Evolutionary conservation across 2,888 invertebrate species (phyloP), one percentile per base, ranked within the genome.

Genomic region (Caenorhabditis imperialis): DNA sequence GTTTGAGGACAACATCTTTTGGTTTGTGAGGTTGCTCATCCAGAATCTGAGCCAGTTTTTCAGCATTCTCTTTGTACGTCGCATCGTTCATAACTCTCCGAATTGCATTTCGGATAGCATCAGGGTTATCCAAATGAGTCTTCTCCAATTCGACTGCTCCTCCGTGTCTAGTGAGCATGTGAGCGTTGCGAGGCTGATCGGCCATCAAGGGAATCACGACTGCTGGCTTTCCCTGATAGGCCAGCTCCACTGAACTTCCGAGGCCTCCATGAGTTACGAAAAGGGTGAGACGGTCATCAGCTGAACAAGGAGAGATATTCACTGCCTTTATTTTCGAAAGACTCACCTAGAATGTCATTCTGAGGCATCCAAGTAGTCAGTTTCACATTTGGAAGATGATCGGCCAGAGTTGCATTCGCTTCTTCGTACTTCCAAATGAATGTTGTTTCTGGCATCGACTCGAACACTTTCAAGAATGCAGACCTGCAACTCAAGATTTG

Each of bases 391-490:
- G 53, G 45, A n/a, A 73, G 25, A 45, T 62, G 62, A 37, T 61
- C 53, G 3, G 60, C 69, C 33, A 61, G 37, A 8, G 67, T 73
- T 0, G 62, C 51, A 54, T 65, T 71, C 16, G 50, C 74, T 10
- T 42, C 58, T 33, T 77, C 77, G 45, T 77, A 77, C 42, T 77
- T 77, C 77, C 77, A 77, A 37, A 77, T 77, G 42, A 77, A 77
- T 6, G 76, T 73, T 0, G 38, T 54, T 3, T 67, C 53, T 1
- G 72, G 72, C 72, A 76, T 76, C 2, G 65, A 61, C 7, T 37
- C 54, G 23, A 75, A 75, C 2, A 75, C 69, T 38, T 63, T 38
- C 18, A 67, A n/a, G 22, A 74, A 67, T 4, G 63, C 57, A 16
- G n/a, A 16, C 45, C 51, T 62, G 48, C n/a, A n/a, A 40, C 5